Percentiles rank a stretch among this genome's conserved stretches.
These are phyloP conservation scores for Lethrus apterus DNA, from an alignment of 1,140 invertebrate species.

Conservation along the genomic window DNA sequence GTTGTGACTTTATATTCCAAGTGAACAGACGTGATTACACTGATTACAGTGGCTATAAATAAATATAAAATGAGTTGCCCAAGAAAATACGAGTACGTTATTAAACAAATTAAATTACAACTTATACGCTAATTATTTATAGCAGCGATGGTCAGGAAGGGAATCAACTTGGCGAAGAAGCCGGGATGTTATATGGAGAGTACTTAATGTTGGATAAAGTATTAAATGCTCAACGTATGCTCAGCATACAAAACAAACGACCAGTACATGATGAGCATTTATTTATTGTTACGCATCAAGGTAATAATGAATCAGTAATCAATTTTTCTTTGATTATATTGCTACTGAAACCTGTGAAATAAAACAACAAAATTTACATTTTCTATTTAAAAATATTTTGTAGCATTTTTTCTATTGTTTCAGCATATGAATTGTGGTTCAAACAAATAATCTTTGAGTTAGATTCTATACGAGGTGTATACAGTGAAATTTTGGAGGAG, in stretches of 20 bases:
- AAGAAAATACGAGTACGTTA: conserved; percentile 17
- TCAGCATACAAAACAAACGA: conserved; percentile 62
- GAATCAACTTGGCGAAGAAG: conserved; percentile 50
- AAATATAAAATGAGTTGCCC: conserved; percentile 27
- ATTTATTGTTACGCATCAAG: conserved; percentile 97
- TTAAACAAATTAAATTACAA: conserved; percentile 7
- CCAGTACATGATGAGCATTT: conserved; percentile 95
- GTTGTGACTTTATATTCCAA: too few species aligned
- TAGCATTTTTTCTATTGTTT: conserved; percentile 33
- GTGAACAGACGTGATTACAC: too few species aligned
- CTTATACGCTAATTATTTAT: conserved; percentile 1
- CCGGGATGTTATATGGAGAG: conserved; percentile 75
- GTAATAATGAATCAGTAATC: conserved; percentile 44
- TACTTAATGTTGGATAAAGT: conserved; percentile 88
- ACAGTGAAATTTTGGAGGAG: conserved; percentile 80
- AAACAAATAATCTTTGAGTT: conserved; percentile 98
- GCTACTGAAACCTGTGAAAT: too few species aligned
- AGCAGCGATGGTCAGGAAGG: conserved; percentile 41
- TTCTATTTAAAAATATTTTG: neutral
- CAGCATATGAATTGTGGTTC: conserved; percentile 99
- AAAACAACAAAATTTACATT: neutral
- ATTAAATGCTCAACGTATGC: conserved; percentile 74
- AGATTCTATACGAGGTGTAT: conserved; percentile 81
- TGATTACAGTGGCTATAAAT: too few species aligned
- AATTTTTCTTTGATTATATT: neutral